Base-by-base conservation (phyloP, 2,888 invertebrate species). In the Peribatodes rhomboidaria region DNA sequence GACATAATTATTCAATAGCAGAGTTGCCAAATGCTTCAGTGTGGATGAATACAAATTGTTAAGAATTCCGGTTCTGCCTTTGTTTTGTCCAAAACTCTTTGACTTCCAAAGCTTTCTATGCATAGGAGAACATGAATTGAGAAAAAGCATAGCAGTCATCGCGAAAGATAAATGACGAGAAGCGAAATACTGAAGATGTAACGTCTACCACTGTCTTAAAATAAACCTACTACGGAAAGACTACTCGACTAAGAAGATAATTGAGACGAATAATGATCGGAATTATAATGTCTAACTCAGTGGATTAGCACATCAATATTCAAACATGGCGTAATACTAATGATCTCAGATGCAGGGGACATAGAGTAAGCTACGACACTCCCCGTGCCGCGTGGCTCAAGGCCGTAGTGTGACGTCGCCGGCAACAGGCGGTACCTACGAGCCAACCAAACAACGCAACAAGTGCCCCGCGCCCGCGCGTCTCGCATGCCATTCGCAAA, bases 391-490 rank as follows among this genome's bases (percentile, higher is more conserved):
- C 81, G 81, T 79, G 80, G 80, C 84, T 81, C 85, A 85, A 87
- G 86, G 85, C 84, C 90, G 85, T 79, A 73, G 70, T 73, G 79
- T 90, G 89, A 88, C 90, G 92, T 89, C 83, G 85, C 37, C 80
- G 80, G 87, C 89, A 87, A 65, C 65, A 60, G 65, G 65, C 88
- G 86, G 84, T 85, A 82, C 72, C 74, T 73, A 83, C 85, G 85
- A 87, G 66, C 68, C 68, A 73, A 68, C 89, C 85, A 89, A 91
- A 89, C 89, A 89, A 86, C 89, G 89, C 92, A 92, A 93, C 90
- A 92, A 90, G 92, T 91, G 91, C 88, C 81, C 81, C 85, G 82
- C 86, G 84, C 86, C 84, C 84, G 60, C 86, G 81, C 85, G 75
- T 78, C 73, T 81, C 80, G 78, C 84, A 84, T 83, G 79, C 84